phyloP scores from a whole-genome alignment of 2,888 invertebrate species.

The Clunio marinus region DNA sequence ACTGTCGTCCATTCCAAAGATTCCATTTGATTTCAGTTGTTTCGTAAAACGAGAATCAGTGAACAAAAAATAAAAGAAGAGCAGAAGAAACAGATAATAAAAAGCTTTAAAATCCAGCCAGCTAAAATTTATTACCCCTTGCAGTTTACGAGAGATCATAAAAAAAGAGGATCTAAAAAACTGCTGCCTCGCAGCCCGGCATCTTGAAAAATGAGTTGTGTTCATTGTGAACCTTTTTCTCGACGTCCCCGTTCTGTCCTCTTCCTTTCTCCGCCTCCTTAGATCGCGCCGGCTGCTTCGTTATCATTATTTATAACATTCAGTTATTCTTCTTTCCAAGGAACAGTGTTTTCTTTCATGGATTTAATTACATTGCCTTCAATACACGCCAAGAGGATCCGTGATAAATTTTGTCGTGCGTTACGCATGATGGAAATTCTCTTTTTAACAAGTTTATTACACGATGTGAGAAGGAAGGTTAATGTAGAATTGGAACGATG shows the following conservation, averaged over 20 bases:
- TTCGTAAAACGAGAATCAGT: too few species aligned
- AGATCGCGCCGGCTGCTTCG: background rate
- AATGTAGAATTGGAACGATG: background rate
- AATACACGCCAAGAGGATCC: background rate
- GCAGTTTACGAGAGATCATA: conserved; percentile 35
- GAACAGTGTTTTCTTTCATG: background rate
- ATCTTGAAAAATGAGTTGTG: conserved; percentile 36
- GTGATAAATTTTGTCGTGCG: conserved; percentile 14
- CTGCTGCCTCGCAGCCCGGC: conserved; percentile 9
- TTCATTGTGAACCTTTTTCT: conserved; percentile 19
- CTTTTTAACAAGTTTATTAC: conserved; percentile 17
- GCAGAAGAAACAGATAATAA: background rate
- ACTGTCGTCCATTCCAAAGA: background rate
- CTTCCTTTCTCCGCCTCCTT: too few species aligned
- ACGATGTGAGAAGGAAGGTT: background rate
- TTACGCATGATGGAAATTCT: conserved; percentile 24
- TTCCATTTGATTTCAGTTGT: conserved; percentile 5
- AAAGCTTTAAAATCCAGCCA: conserved; percentile 16
- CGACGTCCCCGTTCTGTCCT: background rate
- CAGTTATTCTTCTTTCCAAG: background rate
- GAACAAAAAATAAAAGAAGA: background rate
- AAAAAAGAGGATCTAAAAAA: conserved; percentile 27
- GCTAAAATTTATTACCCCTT: conserved; percentile 34
- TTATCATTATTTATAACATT: conserved; percentile 36
- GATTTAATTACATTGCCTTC: conserved; percentile 1